Percentiles rank a stretch among this genome's conserved stretches.
Evolutionary conservation across 2,888 invertebrate genomes (phyloP).

Genomic region (Lacanobia wlatinum): DNA sequence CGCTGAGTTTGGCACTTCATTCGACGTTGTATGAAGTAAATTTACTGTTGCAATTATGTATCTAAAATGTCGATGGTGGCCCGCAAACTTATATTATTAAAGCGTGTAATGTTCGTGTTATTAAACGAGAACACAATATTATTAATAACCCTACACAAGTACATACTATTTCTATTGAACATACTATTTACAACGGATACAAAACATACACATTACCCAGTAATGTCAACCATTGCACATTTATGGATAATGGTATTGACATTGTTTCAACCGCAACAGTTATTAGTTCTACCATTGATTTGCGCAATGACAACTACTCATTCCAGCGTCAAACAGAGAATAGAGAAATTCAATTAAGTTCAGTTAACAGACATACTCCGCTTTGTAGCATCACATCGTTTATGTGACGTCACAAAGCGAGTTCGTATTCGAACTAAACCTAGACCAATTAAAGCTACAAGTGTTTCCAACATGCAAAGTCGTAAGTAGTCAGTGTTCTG

Average conservation of each 20-base stretch:
- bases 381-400: conserved; percentile 10
- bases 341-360: conserved; percentile 24
- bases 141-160: not conserved
- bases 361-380: conserved; percentile 6
- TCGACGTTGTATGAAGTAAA: conserved; percentile 77
- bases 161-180: not conserved
- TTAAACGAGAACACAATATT: conserved; percentile 35
- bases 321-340: conserved; percentile 11
- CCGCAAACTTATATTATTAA: conserved; percentile 69
- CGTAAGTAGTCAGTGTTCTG: conserved; percentile 35
- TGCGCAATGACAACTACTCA: conserved; percentile 4
- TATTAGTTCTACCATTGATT: not conserved
- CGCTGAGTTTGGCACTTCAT: conserved; percentile 84
- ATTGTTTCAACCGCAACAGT: not conserved
- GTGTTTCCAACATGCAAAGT: conserved; percentile 50
- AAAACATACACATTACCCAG: not conserved
- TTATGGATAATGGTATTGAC: not conserved
- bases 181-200: not conserved
- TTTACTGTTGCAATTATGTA: conserved; percentile 81
- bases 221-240: not conserved
- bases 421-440: conserved; percentile 42
- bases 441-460: conserved; percentile 62
- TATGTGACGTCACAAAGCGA: conserved; percentile 26
- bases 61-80: conserved; percentile 66
- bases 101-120: conserved; percentile 47